Evolutionary conservation across 2,113 vertebrate genomes (phyloP), one percentile per base, ranked within the genome.

Genomic region (Electrona antarctica): DNA sequence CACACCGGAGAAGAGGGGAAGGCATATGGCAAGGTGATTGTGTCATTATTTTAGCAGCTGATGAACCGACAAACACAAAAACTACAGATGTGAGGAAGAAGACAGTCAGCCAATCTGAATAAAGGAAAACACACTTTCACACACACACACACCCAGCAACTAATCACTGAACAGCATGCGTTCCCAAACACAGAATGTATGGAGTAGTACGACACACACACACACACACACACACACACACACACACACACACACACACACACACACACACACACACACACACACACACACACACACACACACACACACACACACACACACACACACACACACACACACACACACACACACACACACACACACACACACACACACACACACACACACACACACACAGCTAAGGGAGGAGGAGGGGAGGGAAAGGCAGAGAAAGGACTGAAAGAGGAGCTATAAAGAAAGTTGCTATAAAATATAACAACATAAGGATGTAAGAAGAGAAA

Each of bases 1-100:
- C 84, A 85, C 85, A 82, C 73, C 69, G 86, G 87, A 86, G 87
- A 85, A 87, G 86, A 89, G 83, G 86, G 90, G 90, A 89, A 85
- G 83, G 81, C 78, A 81, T 21, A 21, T 69, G 79, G 84, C 72
- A 62, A 56, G 80, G 74, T 86, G 87, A 89, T 84, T 46, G 78
- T 72, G 77, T 82, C 85, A 85, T 85, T 89, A 80, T 85, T 80
- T 65, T 77, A 71, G 81, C 81, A 85, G 85, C 86, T 81, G 74
- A 88, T 83, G 82, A 77, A 88, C 69, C 82, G 12, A 88, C 71
- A 82, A 4, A 58, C 54, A n/a, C 11, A 4, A 64, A 78, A 68
- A 79, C 86, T 87, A 90, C 77, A 86, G 61, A 49, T 83, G 78
- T 81, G 78, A 84, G 57, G 56, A 9, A 7, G 61, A 79, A 78